Base-by-base conservation (phyloP, 2,888 invertebrate species). In the Drosophila kambysellisi region DNA sequence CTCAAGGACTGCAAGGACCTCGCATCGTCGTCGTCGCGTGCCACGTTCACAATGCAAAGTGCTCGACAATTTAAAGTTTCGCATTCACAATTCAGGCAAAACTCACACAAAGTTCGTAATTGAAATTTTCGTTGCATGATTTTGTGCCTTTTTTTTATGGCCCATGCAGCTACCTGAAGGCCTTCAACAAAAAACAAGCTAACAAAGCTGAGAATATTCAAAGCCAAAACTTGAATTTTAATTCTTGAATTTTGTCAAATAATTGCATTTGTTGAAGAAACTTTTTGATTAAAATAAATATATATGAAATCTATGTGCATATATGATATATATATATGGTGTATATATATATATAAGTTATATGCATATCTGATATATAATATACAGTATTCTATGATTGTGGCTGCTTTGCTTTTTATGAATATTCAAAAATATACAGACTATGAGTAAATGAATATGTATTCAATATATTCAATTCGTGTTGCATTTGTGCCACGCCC, bases 41-140 rank as follows among this genome's bases (percentile, higher is more conserved):
- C 75, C 75, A 46, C 48, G 74, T 46, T 69, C 76, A 61, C 74
- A 61, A 61, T 58, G 58, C 54, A 51, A 25, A 65, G 20, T 65
- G 71, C 58, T 63, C 37, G 33, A 29, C 70, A 53, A 48, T 59
- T 72, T 70, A 35, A 70, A 71, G 51, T 68, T 57, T 39, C 20
- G 35, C 52, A 66, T 58, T 65, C 52, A 52, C 58, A 41, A 61
- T 43, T 72, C 65, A 33, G 15, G 43, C 52, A 29, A 54, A 32
- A 41, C 20, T 43, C 1, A 20, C 20, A 17, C 33, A 35, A 62
- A 71, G 52, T 54, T 77, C n/a, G 41, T 54, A 79, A 75, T 75
- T 75, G 77, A 61, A 79, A 75, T 67, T 76, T 64, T 58, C 56
- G 39, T 61, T 71, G 79, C 79, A 51, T 66, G 70, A 62, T 77